Evolutionary conservation across 2,113 vertebrate species (phyloP), one percentile per base, ranked within the genome.

Genomic region (Colaptes auratus): DNA sequence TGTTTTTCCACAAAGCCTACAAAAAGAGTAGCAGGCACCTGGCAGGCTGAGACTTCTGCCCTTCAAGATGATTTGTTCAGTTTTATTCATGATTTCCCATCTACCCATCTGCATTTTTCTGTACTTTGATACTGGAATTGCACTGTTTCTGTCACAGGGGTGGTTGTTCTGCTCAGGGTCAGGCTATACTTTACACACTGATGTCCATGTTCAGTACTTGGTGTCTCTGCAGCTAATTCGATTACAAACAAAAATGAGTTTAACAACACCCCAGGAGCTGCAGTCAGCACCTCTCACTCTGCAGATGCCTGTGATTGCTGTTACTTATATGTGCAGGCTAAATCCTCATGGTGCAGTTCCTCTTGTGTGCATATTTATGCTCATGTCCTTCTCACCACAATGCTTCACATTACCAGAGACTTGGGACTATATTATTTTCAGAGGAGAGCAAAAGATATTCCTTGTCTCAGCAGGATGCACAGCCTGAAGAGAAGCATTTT

Each of bases 381-480:
- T 90, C 0, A 0, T 25, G 73, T 58, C 23, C 8, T 9, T 65
- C 25, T 76, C 35, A 15, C 16, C 3, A 3, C 59, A 76, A 19
- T 61, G 31, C 21, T 72, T 88, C 48, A 82, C 0, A 0, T 80
- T 69, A 53, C 25, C 3, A 3, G 53, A 76, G 53, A 27, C 19
- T n/a, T 33, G 52, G 15, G 17, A 71, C 10, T 81, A 7, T 35
- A 7, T 24, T 78, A 16, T 87, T 67, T 73, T 55, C 63, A 75
- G 70, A 73, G 11, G 30, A 66, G 5, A 53, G 14, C 17, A 63
- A 81, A 86, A 52, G 33, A 17, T 66, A 4, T 56, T 84, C 53
- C 16, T 15, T 2, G 0, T 76, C 39, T 65, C 31, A 56, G 28
- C 0, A 1, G 36, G 28, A 71, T 28, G 25, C 67, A n/a, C 33